A percentile compares a stretch with the other conserved stretches of the same genome.
Evolutionary conservation across 1,140 invertebrate species (phyloP).

Genomic region (Lepidostoma basale): DNA sequence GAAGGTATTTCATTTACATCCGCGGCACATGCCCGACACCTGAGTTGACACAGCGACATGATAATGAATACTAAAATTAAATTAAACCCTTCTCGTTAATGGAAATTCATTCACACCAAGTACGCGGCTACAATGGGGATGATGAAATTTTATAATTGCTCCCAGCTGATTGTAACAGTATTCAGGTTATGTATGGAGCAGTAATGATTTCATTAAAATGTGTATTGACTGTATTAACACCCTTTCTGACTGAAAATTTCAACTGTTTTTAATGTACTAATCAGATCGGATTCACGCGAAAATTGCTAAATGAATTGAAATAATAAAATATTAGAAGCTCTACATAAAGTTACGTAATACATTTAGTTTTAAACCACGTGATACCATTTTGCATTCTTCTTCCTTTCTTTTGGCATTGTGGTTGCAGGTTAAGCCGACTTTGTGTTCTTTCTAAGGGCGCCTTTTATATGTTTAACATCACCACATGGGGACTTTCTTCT

Average conservation of each 20-base stretch:
- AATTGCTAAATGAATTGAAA: not conserved
- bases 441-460: not conserved
- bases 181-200: no score
- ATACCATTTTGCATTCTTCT: no score
- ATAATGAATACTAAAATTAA: slow-evolving; percentile 14
- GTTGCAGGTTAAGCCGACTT: not conserved
- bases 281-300: not conserved
- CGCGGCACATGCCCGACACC: slow-evolving; percentile 2
- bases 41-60: not conserved
- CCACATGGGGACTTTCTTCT: not conserved
- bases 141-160: not conserved
- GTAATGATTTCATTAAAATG: not conserved
- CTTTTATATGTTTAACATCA: not conserved
- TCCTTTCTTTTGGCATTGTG: no score
- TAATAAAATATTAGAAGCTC: not conserved
- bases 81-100: not conserved
- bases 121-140: not conserved
- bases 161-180: not conserved
- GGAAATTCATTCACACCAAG: not conserved
- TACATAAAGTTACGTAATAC: not conserved
- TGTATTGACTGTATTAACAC: not conserved
- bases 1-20: slow-evolving; percentile 22
- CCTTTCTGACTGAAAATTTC: not conserved
- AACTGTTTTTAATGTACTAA: not conserved
- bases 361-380: not conserved